These are phyloP conservation scores for Gambelia wislizenii DNA, from an alignment of 2,797 vertebrate species.

Conservation along the genomic window DNA sequence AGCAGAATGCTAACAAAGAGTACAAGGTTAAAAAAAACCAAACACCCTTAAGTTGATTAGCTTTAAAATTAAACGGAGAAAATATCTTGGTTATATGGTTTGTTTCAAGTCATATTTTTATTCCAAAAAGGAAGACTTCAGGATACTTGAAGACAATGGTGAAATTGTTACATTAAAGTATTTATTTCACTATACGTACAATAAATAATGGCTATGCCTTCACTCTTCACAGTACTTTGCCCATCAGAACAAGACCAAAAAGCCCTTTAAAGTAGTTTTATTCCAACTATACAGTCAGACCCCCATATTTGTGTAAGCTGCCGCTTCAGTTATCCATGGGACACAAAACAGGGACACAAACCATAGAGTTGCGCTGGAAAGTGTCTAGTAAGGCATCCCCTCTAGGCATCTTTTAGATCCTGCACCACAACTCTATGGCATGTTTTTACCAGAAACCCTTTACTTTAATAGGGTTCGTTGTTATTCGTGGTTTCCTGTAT, in stretches of 20 bases:
- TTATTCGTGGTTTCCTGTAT: too few species aligned
- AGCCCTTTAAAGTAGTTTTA: background rate
- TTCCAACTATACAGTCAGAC: too few species aligned
- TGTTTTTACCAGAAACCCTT: too few species aligned
- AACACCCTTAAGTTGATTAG: constrained; percentile 17
- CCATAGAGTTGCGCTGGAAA: too few species aligned
- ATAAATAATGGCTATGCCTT: background rate
- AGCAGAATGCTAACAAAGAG: background rate
- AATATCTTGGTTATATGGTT: background rate
- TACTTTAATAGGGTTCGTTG: too few species aligned
- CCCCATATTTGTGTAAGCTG: too few species aligned
- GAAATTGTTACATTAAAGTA: background rate
- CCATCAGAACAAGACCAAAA: constrained; percentile 14
- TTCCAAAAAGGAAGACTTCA: background rate
- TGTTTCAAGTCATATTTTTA: background rate
- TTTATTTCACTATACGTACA: background rate
- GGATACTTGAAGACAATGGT: background rate
- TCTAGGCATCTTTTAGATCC: too few species aligned
- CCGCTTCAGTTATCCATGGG: too few species aligned
- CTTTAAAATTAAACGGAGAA: constrained; percentile 5
- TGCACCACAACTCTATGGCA: too few species aligned
- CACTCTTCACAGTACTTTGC: constrained; percentile 8
- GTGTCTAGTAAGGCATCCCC: too few species aligned
- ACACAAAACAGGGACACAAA: too few species aligned
- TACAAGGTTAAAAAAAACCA: background rate